Evolutionary conservation across 2,888 invertebrate genomes (phyloP).

Genomic region (Scaeva pyrastri): DNA sequence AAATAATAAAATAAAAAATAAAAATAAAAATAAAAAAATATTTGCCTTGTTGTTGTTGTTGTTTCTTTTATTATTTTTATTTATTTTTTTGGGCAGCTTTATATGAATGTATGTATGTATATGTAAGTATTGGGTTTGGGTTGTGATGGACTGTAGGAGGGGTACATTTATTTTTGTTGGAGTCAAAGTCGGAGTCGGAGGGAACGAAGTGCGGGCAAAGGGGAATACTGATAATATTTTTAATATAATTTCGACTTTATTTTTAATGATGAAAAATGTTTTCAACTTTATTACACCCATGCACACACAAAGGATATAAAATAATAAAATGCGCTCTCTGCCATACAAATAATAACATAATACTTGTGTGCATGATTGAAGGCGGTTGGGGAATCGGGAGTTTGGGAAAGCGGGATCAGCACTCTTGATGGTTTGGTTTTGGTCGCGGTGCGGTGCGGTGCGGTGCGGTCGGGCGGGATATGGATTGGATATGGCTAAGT

Average conservation of each 20-base stretch:
- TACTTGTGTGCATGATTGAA: slow-evolving; percentile 66
- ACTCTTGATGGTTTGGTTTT: no score
- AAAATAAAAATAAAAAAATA: no score
- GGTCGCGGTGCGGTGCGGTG: no score
- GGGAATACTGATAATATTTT: slow-evolving; percentile 72
- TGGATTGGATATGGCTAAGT: slow-evolving; percentile 24
- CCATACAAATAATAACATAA: slow-evolving; percentile 72
- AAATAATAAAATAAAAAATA: slow-evolving; percentile 69
- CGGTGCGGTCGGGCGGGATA: slow-evolving; percentile 2
- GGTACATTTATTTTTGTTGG: slow-evolving; percentile 55
- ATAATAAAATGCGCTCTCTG: slow-evolving; percentile 73
- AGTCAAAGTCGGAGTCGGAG: no score
- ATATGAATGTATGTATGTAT: no score
- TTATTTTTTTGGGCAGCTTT: slow-evolving; percentile 29
- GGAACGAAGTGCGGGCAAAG: not conserved
- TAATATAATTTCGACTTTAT: slow-evolving; percentile 76
- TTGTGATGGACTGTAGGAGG: slow-evolving; percentile 17
- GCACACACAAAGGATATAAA: slow-evolving; percentile 74
- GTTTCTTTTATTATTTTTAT: not conserved
- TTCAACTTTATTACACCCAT: slow-evolving; percentile 76
- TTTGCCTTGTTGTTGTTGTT: slow-evolving; percentile 51
- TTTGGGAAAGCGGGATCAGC: slow-evolving; percentile 21
- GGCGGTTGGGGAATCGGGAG: slow-evolving; percentile 42
- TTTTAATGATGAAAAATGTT: slow-evolving; percentile 76
- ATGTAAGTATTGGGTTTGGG: slow-evolving; percentile 12